Evolutionary conservation across 2,888 invertebrate genomes (phyloP), one percentile per base, ranked within the genome.

Genomic region (Crocallis elinguaria): DNA sequence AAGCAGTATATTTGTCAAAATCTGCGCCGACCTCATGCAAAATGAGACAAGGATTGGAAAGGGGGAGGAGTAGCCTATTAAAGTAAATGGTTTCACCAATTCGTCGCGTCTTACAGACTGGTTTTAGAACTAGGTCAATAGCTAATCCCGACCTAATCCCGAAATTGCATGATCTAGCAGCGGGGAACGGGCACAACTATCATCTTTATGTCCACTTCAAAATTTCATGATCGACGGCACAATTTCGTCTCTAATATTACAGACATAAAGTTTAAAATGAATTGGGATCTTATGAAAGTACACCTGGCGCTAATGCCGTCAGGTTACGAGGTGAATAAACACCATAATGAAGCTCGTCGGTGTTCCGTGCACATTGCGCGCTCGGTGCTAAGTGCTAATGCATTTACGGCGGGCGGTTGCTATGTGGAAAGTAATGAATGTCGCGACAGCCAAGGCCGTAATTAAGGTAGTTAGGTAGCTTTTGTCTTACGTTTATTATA

Each of bases 241-340:
- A 49, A 57, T 52, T 44, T 46, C 39, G 12, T 27, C 57, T 50
- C 27, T 61, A 61, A 43, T 27, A 16, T 5, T 9, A 30, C 11
- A 23, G 13, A 25, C 16, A 21, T 59, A 55, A 50, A 49, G 50
- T 50, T 25, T 19, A 32, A 48, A 57, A 39, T 39, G 23, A 46
- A 46, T 56, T 35, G 37, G n/a, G n/a, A n/a, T n/a, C n/a, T 13
- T 48, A 27, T 11, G 29, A 14, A 35, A 27, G 39, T 6, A 32
- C 57, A 59, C 51, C 55, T 64, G 50, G 46, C 37, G 32, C 25
- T 49, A 49, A 53, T 39, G 27, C 27, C 39, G 7, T 23, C 8
- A 49, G 37, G 39, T 49, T 54, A 54, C 45, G 44, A 45, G 56
- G 60, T 59, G 50, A 54, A 60, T 55, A 55, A 59, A 54, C 57